Base-by-base conservation (phyloP, 2,888 invertebrate species). In the Monoplex corrugatus region DNA sequence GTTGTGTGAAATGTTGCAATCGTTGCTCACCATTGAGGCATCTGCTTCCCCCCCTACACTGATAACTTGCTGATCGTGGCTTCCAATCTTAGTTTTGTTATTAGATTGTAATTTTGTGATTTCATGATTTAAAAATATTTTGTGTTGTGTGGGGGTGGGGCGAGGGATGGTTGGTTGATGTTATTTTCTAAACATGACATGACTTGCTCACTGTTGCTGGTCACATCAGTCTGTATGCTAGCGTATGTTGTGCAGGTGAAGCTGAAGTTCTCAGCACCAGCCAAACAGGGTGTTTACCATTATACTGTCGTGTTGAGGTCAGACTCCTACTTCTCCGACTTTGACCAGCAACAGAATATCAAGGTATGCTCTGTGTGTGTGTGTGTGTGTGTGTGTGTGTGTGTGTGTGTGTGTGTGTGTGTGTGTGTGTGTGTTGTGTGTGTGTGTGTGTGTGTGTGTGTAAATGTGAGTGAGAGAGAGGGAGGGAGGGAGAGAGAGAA, bases 231-330 rank as follows among this genome's bases (percentile, higher is more conserved):
- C n/a, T n/a, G n/a, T n/a, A n/a, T n/a, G n/a, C n/a, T n/a, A n/a
- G n/a, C n/a, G n/a, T n/a, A 8, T 45, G 44, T 83, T 57, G 35
- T 94, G 40, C 93, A 97, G 97, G 94, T 97, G 93, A 98, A 99
- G 96, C 97, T 99, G 92, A 98, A 98, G 95, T 99, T 99, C 96
- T 98, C 99, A 3, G 99, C 99, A 92, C 99, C 99, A 87, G 97
- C 97, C 94, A 98, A 98, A 97, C 98, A 98, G 90, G 99, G 98
- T 89, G 97, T 98, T 89, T 99, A 98, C 97, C 98, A 98, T 85
- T 98, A 99, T 95, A 94, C 98, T 84, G 98, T 99, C 93, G 98
- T 98, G 95, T 97, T 99, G 91, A 97, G 99, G 93, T 99, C 98
- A 68, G 99, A 99, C 96, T 99, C 99, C 8, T 99, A 99, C 96